These are phyloP conservation scores for Muscicapa striata DNA, from an alignment of 2,797 vertebrate genomes.

Conservation along the genomic window DNA sequence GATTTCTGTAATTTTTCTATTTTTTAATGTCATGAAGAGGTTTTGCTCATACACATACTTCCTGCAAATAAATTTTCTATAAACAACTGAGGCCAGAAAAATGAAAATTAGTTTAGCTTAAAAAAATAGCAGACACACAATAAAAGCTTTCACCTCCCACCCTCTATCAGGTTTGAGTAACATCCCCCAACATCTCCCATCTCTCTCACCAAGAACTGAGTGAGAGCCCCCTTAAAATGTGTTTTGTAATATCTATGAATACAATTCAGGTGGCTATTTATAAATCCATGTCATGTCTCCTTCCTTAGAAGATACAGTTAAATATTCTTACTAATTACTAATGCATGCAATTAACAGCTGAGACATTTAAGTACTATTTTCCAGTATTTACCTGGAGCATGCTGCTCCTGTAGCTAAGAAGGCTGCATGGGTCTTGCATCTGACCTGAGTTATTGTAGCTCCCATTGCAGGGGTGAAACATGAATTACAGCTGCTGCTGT, in stretches of 20 bases:
- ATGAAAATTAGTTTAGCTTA: background rate
- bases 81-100: background rate
- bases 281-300: background rate
- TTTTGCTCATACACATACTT: background rate
- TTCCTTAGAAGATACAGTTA: background rate
- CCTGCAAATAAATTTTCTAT: background rate
- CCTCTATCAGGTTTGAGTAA: background rate
- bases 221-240: background rate
- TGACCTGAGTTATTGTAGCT: background rate
- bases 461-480: background rate
- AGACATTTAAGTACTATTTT: background rate
- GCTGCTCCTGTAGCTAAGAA: background rate
- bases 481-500: background rate
- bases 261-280: background rate
- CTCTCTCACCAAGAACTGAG: background rate
- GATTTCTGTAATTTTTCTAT: background rate
- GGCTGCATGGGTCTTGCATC: background rate
- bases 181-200: background rate
- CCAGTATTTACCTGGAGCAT: background rate
- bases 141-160: background rate
- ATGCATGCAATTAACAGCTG: background rate
- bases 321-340: background rate
- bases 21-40: background rate
- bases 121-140: background rate
- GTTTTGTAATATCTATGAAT: background rate